Evolutionary conservation across 2,888 invertebrate genomes (phyloP), one percentile per base, ranked within the genome.

Genomic region (Disparrhopalites patrizii): DNA sequence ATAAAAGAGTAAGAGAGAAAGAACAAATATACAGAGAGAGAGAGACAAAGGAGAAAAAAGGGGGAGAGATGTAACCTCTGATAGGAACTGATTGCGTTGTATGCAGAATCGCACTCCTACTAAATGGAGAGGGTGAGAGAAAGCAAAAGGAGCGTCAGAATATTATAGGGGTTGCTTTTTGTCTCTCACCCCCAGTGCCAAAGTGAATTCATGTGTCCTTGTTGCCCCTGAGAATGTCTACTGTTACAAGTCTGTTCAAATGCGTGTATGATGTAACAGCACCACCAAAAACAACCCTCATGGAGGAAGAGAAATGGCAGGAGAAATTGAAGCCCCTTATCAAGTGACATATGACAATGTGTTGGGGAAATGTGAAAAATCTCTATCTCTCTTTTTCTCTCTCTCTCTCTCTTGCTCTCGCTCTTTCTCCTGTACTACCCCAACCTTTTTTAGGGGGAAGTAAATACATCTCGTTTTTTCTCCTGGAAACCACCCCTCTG

Each of bases 311-410:
- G n/a, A 10, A 36, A 54, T 28, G 28, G 54, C 28, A 15, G 4
- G 30, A 30, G 28, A 30, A 54, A 33, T 47, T 23, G 33, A 18
- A 55, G 10, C 36, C 36, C 33, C 31, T 23, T 23, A 55, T 55
- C 31, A 33, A 55, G 55, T 31, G 55, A 55, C 55, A 55, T 55
- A 33, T 55, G 55, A 55, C 55, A 55, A 55, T 55, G 31, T 47
- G 18, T 33, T 33, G 20, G 36, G 55, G 55, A 33, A 55, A 33
- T 55, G 18, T 18, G 31, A 55, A 54, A 23, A 55, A 30, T 55
- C 54, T 20, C 13, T 13, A 36, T 43, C 18, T 18, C 43, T 43
- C 20, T 43, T 43, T 43, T 43, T 43, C 5, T 43, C 5, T 7
- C 3, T n/a, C n/a, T n/a, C n/a, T n/a, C n/a, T n/a, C n/a, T n/a